Conservation (phyloP, 2,888 invertebrate species). For the Iselma pallidipennis region DNA sequence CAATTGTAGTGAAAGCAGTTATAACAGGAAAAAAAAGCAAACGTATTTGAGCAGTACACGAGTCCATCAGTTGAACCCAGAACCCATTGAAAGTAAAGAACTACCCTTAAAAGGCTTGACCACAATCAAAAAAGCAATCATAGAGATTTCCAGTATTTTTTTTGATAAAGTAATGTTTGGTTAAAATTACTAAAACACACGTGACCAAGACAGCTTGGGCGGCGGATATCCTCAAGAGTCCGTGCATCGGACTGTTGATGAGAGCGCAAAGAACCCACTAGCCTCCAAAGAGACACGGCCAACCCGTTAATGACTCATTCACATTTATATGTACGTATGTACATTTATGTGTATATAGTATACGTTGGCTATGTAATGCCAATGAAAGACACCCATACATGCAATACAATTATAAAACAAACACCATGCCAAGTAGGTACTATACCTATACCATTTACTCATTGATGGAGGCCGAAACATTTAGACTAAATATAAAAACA, state of each 20-base stretch:
- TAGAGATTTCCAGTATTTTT: not conserved
- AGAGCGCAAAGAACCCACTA: conserved; percentile 41
- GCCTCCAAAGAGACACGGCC: conserved; percentile 33
- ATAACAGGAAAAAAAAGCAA: too few relatives aligned
- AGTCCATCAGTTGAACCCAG: too few relatives aligned
- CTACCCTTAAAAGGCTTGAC: too few relatives aligned
- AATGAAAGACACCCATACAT: conserved; percentile 12
- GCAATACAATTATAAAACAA: not conserved
- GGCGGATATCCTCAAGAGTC: conserved; percentile 48
- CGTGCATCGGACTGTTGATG: conserved; percentile 46
- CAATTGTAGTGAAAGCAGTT: not conserved
- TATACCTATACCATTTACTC: too few relatives aligned
- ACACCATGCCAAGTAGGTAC: too few relatives aligned
- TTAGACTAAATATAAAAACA: not conserved
- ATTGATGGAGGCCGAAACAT: not conserved
- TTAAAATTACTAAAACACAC: not conserved
- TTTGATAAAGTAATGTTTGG: not conserved
- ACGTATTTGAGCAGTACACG: too few relatives aligned
- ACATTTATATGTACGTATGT: not conserved
- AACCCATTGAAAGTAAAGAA: too few relatives aligned
- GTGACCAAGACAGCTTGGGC: conserved; percentile 29
- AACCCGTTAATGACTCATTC: conserved; percentile 38
- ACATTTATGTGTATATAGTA: conserved; percentile 9
- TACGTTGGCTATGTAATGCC: not conserved
- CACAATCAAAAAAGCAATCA: not conserved